Conservation (phyloP, 2,888 invertebrate genomes). For the Pollenia angustigena region DNA sequence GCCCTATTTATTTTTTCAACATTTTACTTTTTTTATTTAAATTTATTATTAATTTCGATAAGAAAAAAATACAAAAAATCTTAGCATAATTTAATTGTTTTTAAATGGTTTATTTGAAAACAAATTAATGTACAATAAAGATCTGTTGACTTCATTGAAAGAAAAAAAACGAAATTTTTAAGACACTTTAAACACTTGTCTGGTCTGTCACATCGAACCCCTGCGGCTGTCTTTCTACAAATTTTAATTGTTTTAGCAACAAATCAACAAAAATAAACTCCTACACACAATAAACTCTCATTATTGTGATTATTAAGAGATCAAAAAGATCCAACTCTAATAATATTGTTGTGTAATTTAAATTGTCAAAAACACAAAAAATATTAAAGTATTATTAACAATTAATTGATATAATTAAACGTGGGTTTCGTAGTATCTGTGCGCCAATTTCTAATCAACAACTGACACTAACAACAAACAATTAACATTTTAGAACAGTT, state of each 20-base stretch:
- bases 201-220: neutral
- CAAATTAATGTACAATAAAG: conserved; percentile 36
- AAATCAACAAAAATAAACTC: conserved; percentile 21
- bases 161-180: conserved; percentile 22
- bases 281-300: conserved; percentile 25
- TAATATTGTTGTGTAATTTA: too few relatives aligned
- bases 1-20: neutral
- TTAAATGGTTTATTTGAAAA: conserved; percentile 49
- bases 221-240: neutral
- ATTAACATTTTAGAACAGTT: conserved; percentile 32
- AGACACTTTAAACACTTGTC: conserved; percentile 35
- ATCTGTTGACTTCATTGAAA: conserved; percentile 32
- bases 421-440: conserved; percentile 30
- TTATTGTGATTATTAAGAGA: too few relatives aligned
- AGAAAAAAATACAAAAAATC: conserved; percentile 8
- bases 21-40: neutral
- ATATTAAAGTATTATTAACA: conserved; percentile 36
- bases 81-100: conserved; percentile 36
- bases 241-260: conserved; percentile 17
- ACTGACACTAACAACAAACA: neutral
- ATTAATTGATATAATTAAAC: conserved; percentile 56
- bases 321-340: too few relatives aligned
- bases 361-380: neutral
- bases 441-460: conserved; percentile 21
- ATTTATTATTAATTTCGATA: neutral